Evolutionary conservation across 2,113 vertebrate genomes (phyloP), one percentile per base, ranked within the genome.

Genomic region (Pogonocichla stellata): DNA sequence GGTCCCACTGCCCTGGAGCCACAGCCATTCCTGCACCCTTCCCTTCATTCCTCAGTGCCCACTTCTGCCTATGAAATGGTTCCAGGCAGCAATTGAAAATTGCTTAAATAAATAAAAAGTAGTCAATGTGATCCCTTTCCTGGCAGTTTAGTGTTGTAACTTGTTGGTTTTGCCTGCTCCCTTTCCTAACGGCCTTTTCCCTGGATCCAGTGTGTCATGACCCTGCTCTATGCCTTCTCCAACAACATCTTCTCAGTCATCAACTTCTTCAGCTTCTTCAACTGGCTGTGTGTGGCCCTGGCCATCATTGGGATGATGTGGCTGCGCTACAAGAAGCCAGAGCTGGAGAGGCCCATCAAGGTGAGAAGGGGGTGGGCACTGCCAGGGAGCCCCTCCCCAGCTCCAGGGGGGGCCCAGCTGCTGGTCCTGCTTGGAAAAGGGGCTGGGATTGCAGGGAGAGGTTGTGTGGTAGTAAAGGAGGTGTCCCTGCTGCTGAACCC

Each of bases 181-280:
- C n/a, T 90, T 72, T 65, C 36, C 83, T 94, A 78, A 96, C 8
- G 31, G 53, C 36, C 45, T 54, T 53, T 12, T 18, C 69, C 26
- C 64, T 81, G 66, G 20, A 51, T 69, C 4, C 98, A 99, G 99
- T 99, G 99, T 43, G 0, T 98, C 95, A 99, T 99, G 99, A 99
- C 99, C 17, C 97, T 99, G 94, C 98, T 99, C 18, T 99, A 99
- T 14, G 99, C 99, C 94, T 99, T 99, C 98, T 99, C 99, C 97
- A 98, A 97, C 3, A 98, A 99, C 97, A 99, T 99, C 84, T 99
- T 99, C 98, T 99, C 99, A 5, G 99, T 99, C 97, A 99, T 99
- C 93, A 99, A 99, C 98, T 99, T 99, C 98, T 99, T 99, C 98
- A 99, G 99, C 98, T 99, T 99, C 98, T 99, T 99, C 97, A 99